phyloP scores from a whole-genome alignment of 2,113 vertebrate genomes.

The Platichthys stellatus region DNA sequence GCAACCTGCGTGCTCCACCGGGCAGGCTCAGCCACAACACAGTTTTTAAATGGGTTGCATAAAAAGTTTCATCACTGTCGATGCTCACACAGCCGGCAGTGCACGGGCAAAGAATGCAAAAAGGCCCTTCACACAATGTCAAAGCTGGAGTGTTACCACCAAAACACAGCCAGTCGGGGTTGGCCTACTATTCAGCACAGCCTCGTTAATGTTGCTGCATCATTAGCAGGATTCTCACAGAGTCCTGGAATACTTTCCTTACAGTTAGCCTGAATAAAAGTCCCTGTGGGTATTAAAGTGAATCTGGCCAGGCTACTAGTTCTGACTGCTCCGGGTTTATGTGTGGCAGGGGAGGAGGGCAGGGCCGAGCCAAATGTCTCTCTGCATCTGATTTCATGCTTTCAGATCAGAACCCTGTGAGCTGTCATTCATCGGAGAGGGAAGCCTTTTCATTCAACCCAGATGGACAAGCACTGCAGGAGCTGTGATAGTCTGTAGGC shows the following conservation, averaged over 20 bases:
- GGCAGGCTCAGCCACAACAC: conserved; percentile 2
- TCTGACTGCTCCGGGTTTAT: conserved; percentile 54
- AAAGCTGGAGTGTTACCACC: conserved; percentile 23
- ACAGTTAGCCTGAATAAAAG: conserved; percentile 72
- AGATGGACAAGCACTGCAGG: conserved; percentile 65
- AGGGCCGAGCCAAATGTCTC: conserved; percentile 24
- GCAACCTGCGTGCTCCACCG: conserved; percentile 26
- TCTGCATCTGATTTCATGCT: conserved; percentile 42
- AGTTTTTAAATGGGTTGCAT: neutral
- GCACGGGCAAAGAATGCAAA: conserved; percentile 41
- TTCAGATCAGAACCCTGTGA: conserved; percentile 51
- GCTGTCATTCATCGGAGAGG: conserved; percentile 52
- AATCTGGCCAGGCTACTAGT: conserved; percentile 60
- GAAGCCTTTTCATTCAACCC: conserved; percentile 63
- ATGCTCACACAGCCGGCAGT: neutral
- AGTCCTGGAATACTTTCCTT: conserved; percentile 75
- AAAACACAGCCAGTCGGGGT: conserved; percentile 36
- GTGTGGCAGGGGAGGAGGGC: conserved; percentile 28
- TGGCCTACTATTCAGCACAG: conserved; percentile 6
- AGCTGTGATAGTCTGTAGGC: conserved; percentile 52
- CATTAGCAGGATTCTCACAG: conserved; percentile 63
- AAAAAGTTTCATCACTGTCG: neutral
- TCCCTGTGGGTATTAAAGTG: conserved; percentile 44
- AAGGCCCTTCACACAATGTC: neutral
- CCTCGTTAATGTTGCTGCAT: conserved; percentile 48